Evolutionary conservation across 2,888 invertebrate genomes (phyloP), one percentile per base, ranked within the genome.

Genomic region (Callimorpha dominula): DNA sequence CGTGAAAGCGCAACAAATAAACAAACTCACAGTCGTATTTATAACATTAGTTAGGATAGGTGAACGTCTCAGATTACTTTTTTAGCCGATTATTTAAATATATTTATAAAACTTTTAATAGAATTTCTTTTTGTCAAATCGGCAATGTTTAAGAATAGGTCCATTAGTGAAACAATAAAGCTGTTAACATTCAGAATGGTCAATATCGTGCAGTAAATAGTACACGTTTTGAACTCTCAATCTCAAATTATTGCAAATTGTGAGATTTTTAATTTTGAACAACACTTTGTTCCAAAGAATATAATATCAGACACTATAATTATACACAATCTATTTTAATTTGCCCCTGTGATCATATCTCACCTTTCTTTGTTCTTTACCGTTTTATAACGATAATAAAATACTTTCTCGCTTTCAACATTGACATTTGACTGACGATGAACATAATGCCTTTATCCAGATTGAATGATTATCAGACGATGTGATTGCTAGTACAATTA

Each of bases 371-470:
- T 76, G 77, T 72, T 78, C 74, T 80, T 74, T 73, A 78, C 71
- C 20, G 68, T 77, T 69, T 65, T 76, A 82, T 80, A 76, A 76
- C 65, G 68, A 71, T 78, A 75, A 78, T 77, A 69, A 49, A 76
- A 69, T 71, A 74, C 76, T 82, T 83, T 81, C 76, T 81, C 77
- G 66, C 71, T 75, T 77, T 81, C 65, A 60, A 57, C 63, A 77
- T 75, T 75, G 80, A 78, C 73, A 74, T 68, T 69, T 52, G 52
- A 74, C 75, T 72, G 68, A 75, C 75, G 70, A 71, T 74, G 4
- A 60, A 67, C 54, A n/a, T 76, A 72, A 77, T 78, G 70, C 43
- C 73, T 69, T 49, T 72, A 73, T 77, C 42, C 43, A 75, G 65
- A 75, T 50, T 76, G 62, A 60, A 64, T 57, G 76, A 72, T 42